These are phyloP conservation scores for Mandrillus leucophaeus DNA, from an alignment of 2,113 vertebrate genomes.

Conservation along the genomic window DNA sequence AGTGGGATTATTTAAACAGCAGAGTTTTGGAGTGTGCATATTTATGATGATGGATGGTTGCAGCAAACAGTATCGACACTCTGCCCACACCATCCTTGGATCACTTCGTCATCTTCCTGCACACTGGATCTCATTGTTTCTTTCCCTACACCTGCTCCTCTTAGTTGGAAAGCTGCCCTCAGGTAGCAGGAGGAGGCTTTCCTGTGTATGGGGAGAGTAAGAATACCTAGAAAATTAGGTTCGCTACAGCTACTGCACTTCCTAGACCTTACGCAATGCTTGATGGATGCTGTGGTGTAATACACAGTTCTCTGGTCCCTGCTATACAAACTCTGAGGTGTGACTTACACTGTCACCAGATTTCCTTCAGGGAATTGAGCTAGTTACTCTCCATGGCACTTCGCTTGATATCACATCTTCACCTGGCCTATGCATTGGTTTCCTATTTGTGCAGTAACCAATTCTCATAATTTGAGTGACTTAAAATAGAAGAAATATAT, in stretches of 20 bases:
- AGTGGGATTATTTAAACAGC: neutral
- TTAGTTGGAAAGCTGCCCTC: neutral
- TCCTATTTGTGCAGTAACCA: neutral
- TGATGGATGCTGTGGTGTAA: neutral
- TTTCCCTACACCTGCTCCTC: neutral
- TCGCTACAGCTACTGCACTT: neutral
- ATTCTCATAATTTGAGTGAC: neutral
- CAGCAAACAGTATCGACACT: neutral
- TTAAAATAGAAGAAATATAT: neutral
- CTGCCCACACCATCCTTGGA: neutral
- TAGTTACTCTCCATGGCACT: neutral
- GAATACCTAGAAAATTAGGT: neutral
- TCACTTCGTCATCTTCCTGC: neutral
- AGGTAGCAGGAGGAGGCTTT: neutral
- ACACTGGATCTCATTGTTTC: neutral
- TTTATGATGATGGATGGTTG: neutral
- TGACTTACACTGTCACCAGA: neutral
- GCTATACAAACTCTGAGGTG: neutral
- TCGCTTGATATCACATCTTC: neutral
- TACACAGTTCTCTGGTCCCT: neutral
- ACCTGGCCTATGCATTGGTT: neutral
- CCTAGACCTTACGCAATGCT: neutral
- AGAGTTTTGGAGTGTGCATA: neutral
- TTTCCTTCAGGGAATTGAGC: neutral
- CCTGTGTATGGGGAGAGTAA: neutral